Evolutionary conservation across 2,888 invertebrate species (phyloP).

Genomic region (Cataglyphis cursor): DNA sequence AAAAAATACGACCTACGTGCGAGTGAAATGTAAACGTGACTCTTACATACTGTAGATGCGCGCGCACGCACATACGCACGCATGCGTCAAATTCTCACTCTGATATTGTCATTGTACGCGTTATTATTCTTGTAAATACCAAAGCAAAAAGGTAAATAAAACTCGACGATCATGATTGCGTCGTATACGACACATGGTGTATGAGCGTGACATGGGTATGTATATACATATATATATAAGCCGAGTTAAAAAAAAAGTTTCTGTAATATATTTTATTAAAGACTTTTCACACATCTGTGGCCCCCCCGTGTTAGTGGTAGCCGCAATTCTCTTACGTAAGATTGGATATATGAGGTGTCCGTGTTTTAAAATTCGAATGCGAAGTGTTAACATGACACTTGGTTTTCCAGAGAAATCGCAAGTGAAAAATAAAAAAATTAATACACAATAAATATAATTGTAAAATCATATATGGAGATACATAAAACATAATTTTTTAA

Average conservation of each 20-base stretch:
- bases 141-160: conserved; percentile 46
- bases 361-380: background rate
- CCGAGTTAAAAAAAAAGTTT: conserved; percentile 42
- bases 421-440: background rate
- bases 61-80: too few relatives aligned
- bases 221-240: conserved; percentile 58
- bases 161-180: background rate
- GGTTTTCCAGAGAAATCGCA: background rate
- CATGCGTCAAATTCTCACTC: background rate
- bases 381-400: background rate
- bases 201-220: background rate
- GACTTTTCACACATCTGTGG: background rate
- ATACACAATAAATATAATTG: background rate
- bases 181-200: background rate
- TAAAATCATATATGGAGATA: background rate
- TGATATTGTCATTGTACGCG: background rate
- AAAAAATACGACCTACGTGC: background rate
- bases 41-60: background rate
- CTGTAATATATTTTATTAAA: conserved; percentile 74
- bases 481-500: background rate
- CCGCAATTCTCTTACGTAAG: background rate
- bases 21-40: background rate
- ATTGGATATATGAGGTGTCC: background rate
- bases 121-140: conserved; percentile 67
- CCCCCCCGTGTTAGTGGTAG: background rate